phyloP scores from a whole-genome alignment of 53 echinoderm and acorn worm genomes.

The Paracentrotus lividus region DNA sequence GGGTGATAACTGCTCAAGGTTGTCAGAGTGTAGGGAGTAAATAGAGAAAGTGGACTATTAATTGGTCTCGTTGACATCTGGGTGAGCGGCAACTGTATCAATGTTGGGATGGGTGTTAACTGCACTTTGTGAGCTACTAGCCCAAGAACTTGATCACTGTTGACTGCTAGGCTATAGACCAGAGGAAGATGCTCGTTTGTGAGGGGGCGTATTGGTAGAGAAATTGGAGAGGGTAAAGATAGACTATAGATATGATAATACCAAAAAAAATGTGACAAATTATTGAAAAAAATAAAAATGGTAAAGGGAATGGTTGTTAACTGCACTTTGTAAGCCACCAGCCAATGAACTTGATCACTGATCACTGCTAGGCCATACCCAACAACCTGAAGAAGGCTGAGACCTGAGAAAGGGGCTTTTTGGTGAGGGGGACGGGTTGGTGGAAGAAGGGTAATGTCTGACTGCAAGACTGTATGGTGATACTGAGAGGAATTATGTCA shows the following conservation, averaged over 20 bases:
- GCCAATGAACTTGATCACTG: slow-evolving; percentile 43
- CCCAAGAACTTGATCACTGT: slow-evolving; percentile 48
- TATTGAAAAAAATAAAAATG: too few relatives aligned
- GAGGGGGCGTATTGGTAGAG: background rate
- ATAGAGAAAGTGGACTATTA: slow-evolving; percentile 46
- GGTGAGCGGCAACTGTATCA: slow-evolving; percentile 41
- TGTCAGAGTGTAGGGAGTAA: slow-evolving; percentile 7
- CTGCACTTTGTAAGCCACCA: slow-evolving; percentile 48
- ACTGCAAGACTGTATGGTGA: too few relatives aligned
- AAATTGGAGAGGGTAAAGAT: background rate
- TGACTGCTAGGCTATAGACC: slow-evolving; percentile 27
- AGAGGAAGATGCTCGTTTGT: background rate
- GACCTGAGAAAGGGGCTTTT: background rate
- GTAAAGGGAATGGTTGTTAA: slow-evolving; percentile 46
- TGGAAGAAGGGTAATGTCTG: background rate
- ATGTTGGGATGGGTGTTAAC: slow-evolving; percentile 49
- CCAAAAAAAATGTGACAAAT: too few relatives aligned
- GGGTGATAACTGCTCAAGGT: slow-evolving; percentile 44
- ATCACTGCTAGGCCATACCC: slow-evolving; percentile 39
- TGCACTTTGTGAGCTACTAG: slow-evolving; percentile 42
- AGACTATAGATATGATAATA: too few relatives aligned
- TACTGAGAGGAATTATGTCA: too few relatives aligned
- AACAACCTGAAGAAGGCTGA: too few relatives aligned
- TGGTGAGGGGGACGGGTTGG: background rate
- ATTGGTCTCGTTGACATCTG: slow-evolving; percentile 56